A percentile compares a stretch with the other conserved stretches of the same genome.
These are phyloP conservation scores for Calyptomena viridis DNA, from an alignment of 2,113 vertebrate genomes.

Conservation along the genomic window DNA sequence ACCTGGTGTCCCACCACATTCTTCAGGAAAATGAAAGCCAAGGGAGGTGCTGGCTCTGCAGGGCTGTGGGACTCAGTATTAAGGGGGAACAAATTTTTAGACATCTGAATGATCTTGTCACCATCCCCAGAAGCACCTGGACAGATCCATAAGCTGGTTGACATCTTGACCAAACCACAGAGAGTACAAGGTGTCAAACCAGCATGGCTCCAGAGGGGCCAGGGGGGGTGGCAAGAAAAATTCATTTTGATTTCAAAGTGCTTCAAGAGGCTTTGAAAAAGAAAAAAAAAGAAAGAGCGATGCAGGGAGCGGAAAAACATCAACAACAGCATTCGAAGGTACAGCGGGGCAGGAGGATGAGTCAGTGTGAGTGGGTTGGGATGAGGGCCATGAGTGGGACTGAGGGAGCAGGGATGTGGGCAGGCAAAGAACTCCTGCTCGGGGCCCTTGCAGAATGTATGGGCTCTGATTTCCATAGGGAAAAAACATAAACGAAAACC, in stretches of 20 bases:
- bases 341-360: not conserved
- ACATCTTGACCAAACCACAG: rapidly evolving
- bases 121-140: not conserved
- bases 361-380: conserved; percentile 31
- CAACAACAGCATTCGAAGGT: not conserved
- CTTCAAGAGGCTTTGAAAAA: not conserved
- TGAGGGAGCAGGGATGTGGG: not conserved
- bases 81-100: not conserved
- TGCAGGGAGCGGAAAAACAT: not conserved
- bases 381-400: not conserved
- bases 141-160: not conserved
- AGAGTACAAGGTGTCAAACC: not conserved
- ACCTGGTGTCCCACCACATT: not conserved
- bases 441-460: not conserved
- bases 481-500: not conserved
- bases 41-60: not conserved
- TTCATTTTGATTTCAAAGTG: not conserved
- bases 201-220: not conserved
- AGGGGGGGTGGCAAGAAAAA: not conserved
- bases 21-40: not conserved
- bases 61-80: not conserved
- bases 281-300: not conserved
- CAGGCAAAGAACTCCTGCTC: not conserved
- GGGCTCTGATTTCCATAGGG: not conserved
- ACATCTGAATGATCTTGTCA: not conserved